Conservation (phyloP, 2,797 vertebrate genomes). For the Rhinella marina region DNA sequence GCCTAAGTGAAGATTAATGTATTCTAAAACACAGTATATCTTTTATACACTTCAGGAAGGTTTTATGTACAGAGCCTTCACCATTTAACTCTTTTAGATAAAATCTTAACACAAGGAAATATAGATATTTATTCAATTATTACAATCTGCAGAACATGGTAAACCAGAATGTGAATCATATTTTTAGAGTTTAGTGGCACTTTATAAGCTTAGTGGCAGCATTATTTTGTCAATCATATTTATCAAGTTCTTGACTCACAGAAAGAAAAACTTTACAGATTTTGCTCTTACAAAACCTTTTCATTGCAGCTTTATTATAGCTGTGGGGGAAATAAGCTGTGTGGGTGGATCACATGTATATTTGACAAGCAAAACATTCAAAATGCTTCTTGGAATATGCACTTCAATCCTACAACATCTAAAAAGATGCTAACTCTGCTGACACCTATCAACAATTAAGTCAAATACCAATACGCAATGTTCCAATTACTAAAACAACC, state of each 20-base stretch:
- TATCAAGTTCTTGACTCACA: slow-evolving; percentile 18
- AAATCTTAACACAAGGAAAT: neutral
- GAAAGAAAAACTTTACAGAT: slow-evolving; percentile 23
- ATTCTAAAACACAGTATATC: too few relatives aligned
- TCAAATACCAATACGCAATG: slow-evolving; percentile 32
- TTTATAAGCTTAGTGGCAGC: neutral
- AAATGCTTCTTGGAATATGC: slow-evolving; percentile 48
- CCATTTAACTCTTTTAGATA: neutral
- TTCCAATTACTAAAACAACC: slow-evolving; percentile 12
- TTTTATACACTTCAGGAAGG: too few relatives aligned
- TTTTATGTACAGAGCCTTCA: too few relatives aligned
- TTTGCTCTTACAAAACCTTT: slow-evolving; percentile 27
- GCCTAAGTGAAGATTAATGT: too few relatives aligned
- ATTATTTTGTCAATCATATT: slow-evolving; percentile 44
- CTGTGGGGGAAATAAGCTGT: slow-evolving; percentile 30
- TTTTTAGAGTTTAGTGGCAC: neutral
- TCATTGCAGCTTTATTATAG: slow-evolving; percentile 29
- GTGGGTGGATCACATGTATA: slow-evolving; percentile 47
- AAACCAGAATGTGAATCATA: neutral
- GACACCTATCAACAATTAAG: slow-evolving; percentile 44
- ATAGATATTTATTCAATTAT: neutral
- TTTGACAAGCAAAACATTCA: slow-evolving; percentile 56
- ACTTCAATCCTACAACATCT: slow-evolving; percentile 27
- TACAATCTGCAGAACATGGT: neutral
- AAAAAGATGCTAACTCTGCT: slow-evolving; percentile 34